Conservation (phyloP, 2,797 vertebrate species). For the Moxostoma hubbsi region DNA sequence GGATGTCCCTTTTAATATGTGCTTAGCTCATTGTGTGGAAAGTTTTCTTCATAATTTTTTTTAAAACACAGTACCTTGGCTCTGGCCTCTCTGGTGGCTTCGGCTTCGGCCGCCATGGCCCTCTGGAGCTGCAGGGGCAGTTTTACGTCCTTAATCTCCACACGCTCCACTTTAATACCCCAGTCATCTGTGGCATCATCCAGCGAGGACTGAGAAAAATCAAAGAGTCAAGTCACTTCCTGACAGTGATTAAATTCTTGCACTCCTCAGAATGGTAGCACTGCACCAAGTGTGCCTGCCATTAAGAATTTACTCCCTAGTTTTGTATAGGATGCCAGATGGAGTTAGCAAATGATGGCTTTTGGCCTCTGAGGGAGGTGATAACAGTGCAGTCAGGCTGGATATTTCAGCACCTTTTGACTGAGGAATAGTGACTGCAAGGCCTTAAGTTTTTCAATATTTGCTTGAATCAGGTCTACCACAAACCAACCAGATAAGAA, state of each 20-base stretch:
- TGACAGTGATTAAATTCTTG: not conserved
- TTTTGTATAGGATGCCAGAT: conserved; percentile 19
- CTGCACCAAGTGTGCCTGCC: not conserved
- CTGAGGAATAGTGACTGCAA: not conserved
- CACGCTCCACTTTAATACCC: conserved; percentile 97
- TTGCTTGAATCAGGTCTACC: not conserved
- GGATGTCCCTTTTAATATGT: no score
- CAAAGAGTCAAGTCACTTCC: not conserved
- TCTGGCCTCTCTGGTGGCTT: conserved; percentile 90
- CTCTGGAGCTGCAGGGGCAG: conserved; percentile 93
- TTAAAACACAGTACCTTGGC: conserved; percentile 83
- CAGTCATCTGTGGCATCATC: conserved; percentile 93
- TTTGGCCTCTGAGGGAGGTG: not conserved
- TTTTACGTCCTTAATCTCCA: conserved; percentile 98
- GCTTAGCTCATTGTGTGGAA: no score
- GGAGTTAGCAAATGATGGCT: not conserved
- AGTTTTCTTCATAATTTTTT: no score
- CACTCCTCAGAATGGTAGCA: not conserved
- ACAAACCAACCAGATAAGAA: not conserved
- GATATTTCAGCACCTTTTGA: not conserved
- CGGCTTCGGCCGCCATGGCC: conserved; percentile 97
- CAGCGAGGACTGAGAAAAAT: conserved; percentile 77
- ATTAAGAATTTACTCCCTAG: not conserved
- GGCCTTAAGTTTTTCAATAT: not conserved
- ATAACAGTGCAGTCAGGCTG: not conserved